These are phyloP conservation scores for Pseudomyrmex sp. DNA, from an alignment of 1,140 invertebrate species.

Conservation along the genomic window DNA sequence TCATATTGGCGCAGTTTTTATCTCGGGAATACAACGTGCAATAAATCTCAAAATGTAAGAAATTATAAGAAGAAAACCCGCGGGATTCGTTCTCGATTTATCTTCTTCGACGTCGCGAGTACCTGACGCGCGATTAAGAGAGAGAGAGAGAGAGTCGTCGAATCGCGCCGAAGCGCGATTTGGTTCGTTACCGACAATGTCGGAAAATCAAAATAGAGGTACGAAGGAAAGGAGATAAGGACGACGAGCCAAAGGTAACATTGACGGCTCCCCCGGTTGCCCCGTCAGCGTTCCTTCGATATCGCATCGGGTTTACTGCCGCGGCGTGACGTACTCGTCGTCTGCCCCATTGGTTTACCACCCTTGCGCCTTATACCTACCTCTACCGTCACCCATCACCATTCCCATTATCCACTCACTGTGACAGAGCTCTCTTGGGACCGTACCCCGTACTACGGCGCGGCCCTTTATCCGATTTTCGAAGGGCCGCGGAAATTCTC, in stretches of 20 bases:
- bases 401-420: constrained; percentile 83
- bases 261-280: constrained; percentile 83
- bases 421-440: constrained; percentile 83
- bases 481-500: constrained; percentile 60
- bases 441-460: constrained; percentile 67
- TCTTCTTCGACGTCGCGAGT: too few relatives aligned
- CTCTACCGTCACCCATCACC: constrained; percentile 77
- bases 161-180: background rate
- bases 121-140: background rate
- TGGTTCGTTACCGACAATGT: constrained; percentile 28
- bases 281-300: constrained; percentile 81
- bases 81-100: too few relatives aligned
- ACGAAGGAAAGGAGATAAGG: constrained; percentile 63
- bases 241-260: constrained; percentile 76
- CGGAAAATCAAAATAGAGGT: constrained; percentile 60
- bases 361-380: constrained; percentile 73
- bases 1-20: too few relatives aligned
- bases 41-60: too few relatives aligned
- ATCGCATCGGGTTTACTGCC: constrained; percentile 84
- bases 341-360: constrained; percentile 77
- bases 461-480: constrained; percentile 71
- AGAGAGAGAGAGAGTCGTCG: background rate
- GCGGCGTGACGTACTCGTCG: constrained; percentile 84
- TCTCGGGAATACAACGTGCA: too few relatives aligned
- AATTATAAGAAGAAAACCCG: too few relatives aligned